Evolutionary conservation across 2,888 invertebrate species (phyloP).

Genomic region (Actias luna): DNA sequence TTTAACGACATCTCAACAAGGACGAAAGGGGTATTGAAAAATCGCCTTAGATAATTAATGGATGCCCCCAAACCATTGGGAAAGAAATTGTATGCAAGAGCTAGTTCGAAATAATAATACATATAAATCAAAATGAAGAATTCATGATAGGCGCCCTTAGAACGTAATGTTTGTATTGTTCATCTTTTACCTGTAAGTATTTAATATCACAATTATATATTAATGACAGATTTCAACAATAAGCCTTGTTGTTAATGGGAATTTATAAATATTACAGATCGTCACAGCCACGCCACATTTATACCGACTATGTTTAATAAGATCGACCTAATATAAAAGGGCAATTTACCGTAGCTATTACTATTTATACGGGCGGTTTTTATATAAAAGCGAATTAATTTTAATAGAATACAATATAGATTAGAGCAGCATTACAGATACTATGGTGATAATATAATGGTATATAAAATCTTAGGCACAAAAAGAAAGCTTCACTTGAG

Average conservation of each 20-base stretch:
- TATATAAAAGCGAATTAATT: neutral
- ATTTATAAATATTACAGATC: neutral
- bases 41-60: too few relatives aligned
- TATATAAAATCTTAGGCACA: too few relatives aligned
- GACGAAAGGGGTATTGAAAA: too few relatives aligned
- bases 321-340: neutral
- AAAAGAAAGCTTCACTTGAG: too few relatives aligned
- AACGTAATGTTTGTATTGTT: constrained; percentile 18
- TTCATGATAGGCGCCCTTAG: neutral
- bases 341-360: neutral
- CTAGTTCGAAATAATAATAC: too few relatives aligned
- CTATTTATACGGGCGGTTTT: neutral
- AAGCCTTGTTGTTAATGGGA: neutral
- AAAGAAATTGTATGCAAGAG: too few relatives aligned
- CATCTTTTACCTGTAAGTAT: constrained; percentile 23
- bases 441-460: too few relatives aligned
- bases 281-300: neutral
- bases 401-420: neutral
- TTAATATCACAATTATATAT: constrained; percentile 16
- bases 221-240: constrained; percentile 11
- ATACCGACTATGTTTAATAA: neutral
- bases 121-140: too few relatives aligned
- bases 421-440: too few relatives aligned
- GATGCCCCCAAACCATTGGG: too few relatives aligned
- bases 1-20: too few relatives aligned